Conservation (phyloP, 30 jellyfish, hydroid and myxozoan genomes). For the Morbakka virulenta region DNA sequence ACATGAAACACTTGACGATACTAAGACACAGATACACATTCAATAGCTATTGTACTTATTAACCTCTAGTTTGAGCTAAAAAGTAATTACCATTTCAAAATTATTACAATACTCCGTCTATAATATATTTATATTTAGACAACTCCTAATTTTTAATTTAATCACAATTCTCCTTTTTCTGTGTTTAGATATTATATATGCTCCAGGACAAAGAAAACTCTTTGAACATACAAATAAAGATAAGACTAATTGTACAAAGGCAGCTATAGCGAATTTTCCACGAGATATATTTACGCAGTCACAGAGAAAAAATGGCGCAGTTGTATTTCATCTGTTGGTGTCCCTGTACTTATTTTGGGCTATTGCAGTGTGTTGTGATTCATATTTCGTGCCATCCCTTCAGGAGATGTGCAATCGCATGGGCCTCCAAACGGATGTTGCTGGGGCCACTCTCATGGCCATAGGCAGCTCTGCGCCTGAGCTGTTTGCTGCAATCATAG, state of each 20-base stretch:
- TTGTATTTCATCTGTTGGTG: background rate
- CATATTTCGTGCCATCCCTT: slow-evolving; percentile 2
- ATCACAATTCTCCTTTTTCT: too few relatives aligned
- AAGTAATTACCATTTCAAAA: too few relatives aligned
- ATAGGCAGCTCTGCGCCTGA: slow-evolving; percentile 16
- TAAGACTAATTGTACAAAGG: background rate
- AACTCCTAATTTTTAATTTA: too few relatives aligned
- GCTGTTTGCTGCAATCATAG: slow-evolving; percentile 3
- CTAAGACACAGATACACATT: too few relatives aligned
- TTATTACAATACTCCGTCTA: too few relatives aligned
- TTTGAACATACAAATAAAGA: too few relatives aligned
- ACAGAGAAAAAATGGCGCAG: background rate
- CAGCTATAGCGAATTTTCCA: slow-evolving; percentile 23
- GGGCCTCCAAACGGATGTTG: slow-evolving; percentile 15
- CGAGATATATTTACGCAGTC: slow-evolving; percentile 3
- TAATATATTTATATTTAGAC: too few relatives aligned
- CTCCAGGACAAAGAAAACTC: too few relatives aligned
- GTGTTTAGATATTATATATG: too few relatives aligned
- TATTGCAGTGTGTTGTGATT: slow-evolving; percentile 15
- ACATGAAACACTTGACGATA: too few relatives aligned
- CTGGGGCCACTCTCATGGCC: slow-evolving; percentile 27
- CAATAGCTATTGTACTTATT: too few relatives aligned
- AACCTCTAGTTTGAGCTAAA: too few relatives aligned
- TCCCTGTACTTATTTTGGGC: slow-evolving; percentile 18
- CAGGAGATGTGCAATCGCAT: background rate